Percentiles rank a stretch among this genome's conserved stretches.
phyloP scores from a whole-genome alignment of 2,888 invertebrate species.

The Gasteruption jaculator region DNA sequence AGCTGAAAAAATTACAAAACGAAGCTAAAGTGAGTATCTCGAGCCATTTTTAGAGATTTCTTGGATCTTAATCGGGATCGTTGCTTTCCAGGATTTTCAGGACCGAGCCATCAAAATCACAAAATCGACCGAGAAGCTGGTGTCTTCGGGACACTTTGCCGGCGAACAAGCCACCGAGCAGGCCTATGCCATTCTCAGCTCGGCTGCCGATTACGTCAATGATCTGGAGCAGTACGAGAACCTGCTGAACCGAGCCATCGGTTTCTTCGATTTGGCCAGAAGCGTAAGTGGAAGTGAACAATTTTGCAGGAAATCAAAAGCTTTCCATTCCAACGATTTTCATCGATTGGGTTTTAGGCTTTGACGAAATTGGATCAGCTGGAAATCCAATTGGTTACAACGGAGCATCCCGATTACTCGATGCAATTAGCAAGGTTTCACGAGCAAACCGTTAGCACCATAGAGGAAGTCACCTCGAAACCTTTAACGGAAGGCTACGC shows the following conservation, averaged over 20 bases:
- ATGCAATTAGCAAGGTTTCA: constrained; percentile 66
- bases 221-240: constrained; percentile 67
- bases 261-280: constrained; percentile 68
- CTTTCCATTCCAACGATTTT: not conserved
- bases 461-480: constrained; percentile 64
- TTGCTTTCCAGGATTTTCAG: constrained; percentile 57
- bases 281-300: constrained; percentile 56
- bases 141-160: constrained; percentile 66
- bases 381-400: constrained; percentile 67
- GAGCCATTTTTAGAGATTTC: not conserved
- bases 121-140: constrained; percentile 72
- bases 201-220: constrained; percentile 67
- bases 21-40: constrained; percentile 61
- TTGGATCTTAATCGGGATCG: not conserved
- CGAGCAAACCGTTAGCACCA: constrained; percentile 61
- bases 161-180: constrained; percentile 65
- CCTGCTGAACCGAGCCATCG: constrained; percentile 63
- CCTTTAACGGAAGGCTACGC: constrained; percentile 70
- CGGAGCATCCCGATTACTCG: constrained; percentile 63
- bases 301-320: constrained; percentile 3
- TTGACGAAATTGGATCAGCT: constrained; percentile 69
- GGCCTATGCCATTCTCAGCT: constrained; percentile 64
- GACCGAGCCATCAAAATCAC: constrained; percentile 73
- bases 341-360: constrained; percentile 53
- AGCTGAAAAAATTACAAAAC: constrained; percentile 65